Evolutionary conservation across 2,888 invertebrate genomes (phyloP).

Genomic region (Conomelus anceps): DNA sequence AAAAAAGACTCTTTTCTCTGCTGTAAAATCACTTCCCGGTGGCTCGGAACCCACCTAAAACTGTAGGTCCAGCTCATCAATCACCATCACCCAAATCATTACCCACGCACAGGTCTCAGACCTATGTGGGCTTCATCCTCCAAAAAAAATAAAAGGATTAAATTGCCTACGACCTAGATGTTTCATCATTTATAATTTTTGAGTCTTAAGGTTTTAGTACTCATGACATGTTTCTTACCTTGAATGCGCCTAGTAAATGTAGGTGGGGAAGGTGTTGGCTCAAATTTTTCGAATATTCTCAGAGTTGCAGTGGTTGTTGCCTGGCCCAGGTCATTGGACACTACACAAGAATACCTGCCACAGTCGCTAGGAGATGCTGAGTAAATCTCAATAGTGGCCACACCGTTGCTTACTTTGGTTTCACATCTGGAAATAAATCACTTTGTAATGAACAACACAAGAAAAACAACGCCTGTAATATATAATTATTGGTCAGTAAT

Average conservation of each 20-base stretch:
- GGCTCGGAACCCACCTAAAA: too few species aligned
- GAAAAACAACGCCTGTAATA: not conserved
- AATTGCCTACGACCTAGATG: too few species aligned
- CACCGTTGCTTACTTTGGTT: conserved; percentile 55
- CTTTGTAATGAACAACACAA: conserved; percentile 34
- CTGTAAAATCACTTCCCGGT: too few species aligned
- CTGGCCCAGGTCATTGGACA: conserved; percentile 66
- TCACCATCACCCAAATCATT: too few species aligned
- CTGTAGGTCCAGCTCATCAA: too few species aligned
- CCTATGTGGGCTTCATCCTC: too few species aligned
- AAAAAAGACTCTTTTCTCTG: too few species aligned
- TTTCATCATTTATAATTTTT: too few species aligned
- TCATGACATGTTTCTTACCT: too few species aligned
- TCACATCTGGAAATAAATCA: conserved; percentile 42
- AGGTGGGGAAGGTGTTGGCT: conserved; percentile 60
- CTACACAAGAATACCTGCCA: conserved; percentile 73
- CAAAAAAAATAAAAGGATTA: too few species aligned
- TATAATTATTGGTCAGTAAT: not conserved
- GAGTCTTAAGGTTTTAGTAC: too few species aligned
- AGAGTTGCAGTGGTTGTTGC: conserved; percentile 62
- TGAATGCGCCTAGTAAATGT: conserved; percentile 67
- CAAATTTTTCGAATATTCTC: conserved; percentile 66
- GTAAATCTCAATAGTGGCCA: conserved; percentile 66
- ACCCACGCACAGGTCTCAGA: too few species aligned
- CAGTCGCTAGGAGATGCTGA: conserved; percentile 61